phyloP scores from a whole-genome alignment of 2,797 vertebrate species.

The Lates japonicus region DNA sequence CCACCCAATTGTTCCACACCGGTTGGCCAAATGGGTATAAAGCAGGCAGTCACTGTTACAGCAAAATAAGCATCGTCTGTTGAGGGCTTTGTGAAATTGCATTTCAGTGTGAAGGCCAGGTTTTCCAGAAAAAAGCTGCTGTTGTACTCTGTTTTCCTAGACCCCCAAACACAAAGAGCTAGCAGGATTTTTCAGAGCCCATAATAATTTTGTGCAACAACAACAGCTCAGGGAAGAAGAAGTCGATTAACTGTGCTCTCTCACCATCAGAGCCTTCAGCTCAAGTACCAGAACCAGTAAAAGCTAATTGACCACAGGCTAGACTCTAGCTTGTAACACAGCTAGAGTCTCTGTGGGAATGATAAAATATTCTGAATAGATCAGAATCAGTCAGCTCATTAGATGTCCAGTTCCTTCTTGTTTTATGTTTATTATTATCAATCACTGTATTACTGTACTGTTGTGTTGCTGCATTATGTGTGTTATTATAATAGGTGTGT shows the following conservation, averaged over 20 bases:
- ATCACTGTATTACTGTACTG: neutral
- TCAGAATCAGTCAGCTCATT: conserved; percentile 65
- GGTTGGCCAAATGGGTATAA: conserved; percentile 71
- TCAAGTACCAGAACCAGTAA: conserved; percentile 88
- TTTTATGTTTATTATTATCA: conserved; percentile 44
- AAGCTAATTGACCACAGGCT: conserved; percentile 89
- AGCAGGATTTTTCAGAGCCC: conserved; percentile 84
- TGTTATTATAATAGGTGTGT: neutral
- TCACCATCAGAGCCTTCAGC: conserved; percentile 91
- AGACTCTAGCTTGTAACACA: conserved; percentile 82
- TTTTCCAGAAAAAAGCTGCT: conserved; percentile 76
- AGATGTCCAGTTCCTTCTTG: conserved; percentile 48
- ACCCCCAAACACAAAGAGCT: conserved; percentile 79
- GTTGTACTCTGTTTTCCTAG: conserved; percentile 77
- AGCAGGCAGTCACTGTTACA: conserved; percentile 75
- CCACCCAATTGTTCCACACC: conserved; percentile 76
- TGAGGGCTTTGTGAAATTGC: conserved; percentile 87
- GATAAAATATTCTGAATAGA: conserved; percentile 84
- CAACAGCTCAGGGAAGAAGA: conserved; percentile 88
- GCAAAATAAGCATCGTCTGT: conserved; percentile 76
- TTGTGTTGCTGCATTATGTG: neutral
- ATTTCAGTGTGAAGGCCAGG: conserved; percentile 87
- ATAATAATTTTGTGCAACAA: conserved; percentile 87
- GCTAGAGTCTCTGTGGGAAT: conserved; percentile 89
- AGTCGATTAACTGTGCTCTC: conserved; percentile 92